Evolutionary conservation across 2,797 vertebrate species (phyloP).

Genomic region (Acanthurus lineatus): DNA sequence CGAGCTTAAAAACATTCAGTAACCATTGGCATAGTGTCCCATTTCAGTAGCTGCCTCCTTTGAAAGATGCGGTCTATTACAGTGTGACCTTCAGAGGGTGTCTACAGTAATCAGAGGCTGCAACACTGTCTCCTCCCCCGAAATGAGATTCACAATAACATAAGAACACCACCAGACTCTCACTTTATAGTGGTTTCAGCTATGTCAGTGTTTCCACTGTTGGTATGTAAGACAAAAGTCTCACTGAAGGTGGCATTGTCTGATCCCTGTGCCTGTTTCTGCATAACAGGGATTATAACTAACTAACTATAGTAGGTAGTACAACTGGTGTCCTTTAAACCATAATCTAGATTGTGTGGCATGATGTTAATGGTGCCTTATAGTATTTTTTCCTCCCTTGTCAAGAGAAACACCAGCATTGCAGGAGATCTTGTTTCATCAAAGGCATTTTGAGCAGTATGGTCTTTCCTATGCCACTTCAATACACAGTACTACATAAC

Average conservation of each 20-base stretch:
- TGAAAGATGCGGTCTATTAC: conserved; percentile 25
- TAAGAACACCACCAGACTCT: neutral
- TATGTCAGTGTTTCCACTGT: neutral
- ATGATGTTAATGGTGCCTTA: neutral
- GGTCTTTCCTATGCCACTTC: neutral
- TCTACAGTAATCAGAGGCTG: conserved; percentile 12
- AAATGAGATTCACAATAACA: neutral
- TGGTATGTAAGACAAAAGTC: neutral
- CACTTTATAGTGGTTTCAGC: neutral
- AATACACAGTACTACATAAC: neutral
- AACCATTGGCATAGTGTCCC: neutral
- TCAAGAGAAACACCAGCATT: neutral
- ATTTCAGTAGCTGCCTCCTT: conserved; percentile 3
- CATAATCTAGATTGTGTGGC: neutral
- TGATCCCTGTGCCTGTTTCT: neutral
- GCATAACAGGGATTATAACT: neutral
- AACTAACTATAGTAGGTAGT: neutral
- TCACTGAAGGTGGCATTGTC: neutral
- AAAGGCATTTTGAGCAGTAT: neutral
- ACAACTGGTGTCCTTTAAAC: neutral
- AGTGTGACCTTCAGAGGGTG: conserved; percentile 26
- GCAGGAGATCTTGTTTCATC: conserved; percentile 3
- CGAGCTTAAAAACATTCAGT: neutral
- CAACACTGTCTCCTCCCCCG: neutral
- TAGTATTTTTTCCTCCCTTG: neutral